A percentile compares a stretch with the other conserved stretches of the same genome.
Evolutionary conservation across 1,140 invertebrate species (phyloP).

Genomic region (Magallana angulata): DNA sequence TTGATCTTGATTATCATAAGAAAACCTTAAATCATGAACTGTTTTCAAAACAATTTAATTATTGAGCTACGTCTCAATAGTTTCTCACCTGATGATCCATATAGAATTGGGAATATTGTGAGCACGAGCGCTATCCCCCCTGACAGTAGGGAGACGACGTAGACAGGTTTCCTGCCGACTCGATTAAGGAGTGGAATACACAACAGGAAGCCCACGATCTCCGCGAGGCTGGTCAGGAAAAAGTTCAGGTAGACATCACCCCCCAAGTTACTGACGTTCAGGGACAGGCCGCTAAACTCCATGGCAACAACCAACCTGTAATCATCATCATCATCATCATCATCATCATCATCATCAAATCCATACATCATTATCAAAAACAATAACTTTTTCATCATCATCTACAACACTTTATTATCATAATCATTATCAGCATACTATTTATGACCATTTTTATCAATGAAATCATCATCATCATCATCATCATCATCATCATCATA

Average conservation of each 20-base stretch:
- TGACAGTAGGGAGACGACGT: background rate
- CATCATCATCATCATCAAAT: background rate
- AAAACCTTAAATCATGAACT: no score
- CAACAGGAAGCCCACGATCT: slow-evolving; percentile 87
- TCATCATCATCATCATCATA: no score
- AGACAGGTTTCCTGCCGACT: slow-evolving; percentile 41
- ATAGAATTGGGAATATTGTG: slow-evolving; percentile 21
- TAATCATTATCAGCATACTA: no score
- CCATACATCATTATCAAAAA: background rate
- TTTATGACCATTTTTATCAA: no score
- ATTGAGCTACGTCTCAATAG: no score
- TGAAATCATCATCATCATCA: no score
- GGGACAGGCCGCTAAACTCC: slow-evolving; percentile 84
- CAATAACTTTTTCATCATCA: background rate
- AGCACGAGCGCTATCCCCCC: slow-evolving; percentile 27
- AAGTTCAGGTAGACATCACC: slow-evolving; percentile 72
- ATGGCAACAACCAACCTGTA: slow-evolving; percentile 85
- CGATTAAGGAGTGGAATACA: slow-evolving; percentile 69
- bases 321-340: background rate
- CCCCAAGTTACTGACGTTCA: slow-evolving; percentile 64
- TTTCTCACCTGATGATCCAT: slow-evolving; percentile 11
- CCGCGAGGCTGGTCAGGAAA: slow-evolving; percentile 83
- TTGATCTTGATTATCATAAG: no score
- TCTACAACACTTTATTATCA: background rate
- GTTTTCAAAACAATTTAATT: no score